A percentile compares a stretch with the other conserved stretches of the same genome.
Evolutionary conservation across 2,888 invertebrate species (phyloP).

Genomic region (Nomada goodeniana): DNA sequence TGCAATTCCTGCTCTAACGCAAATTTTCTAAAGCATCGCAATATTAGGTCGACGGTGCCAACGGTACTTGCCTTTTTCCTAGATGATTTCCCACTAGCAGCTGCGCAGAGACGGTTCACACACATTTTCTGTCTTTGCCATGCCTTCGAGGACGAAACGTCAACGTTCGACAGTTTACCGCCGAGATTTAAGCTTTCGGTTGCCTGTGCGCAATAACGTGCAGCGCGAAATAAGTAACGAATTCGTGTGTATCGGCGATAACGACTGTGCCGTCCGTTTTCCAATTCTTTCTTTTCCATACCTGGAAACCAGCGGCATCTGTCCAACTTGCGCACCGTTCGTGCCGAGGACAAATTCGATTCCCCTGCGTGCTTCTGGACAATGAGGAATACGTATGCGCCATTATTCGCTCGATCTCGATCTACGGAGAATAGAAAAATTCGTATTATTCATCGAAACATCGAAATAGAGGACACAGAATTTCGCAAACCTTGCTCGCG

Average conservation of each 20-base stretch:
- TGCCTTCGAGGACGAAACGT: background rate
- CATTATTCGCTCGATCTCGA: slow-evolving; percentile 86
- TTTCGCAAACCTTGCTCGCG: slow-evolving; percentile 37
- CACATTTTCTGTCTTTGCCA: background rate
- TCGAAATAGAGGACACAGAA: too few species aligned
- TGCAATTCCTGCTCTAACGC: slow-evolving; percentile 23
- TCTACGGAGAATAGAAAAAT: slow-evolving; percentile 80
- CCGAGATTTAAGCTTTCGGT: background rate
- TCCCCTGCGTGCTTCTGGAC: slow-evolving; percentile 81
- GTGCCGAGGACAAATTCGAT: slow-evolving; percentile 74
- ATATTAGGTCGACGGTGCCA: background rate
- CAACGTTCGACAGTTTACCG: background rate
- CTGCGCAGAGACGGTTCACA: background rate
- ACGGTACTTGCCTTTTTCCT: slow-evolving; percentile 32
- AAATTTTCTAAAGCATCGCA: background rate
- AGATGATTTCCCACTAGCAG: background rate
- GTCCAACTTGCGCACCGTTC: slow-evolving; percentile 66
- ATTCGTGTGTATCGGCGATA: slow-evolving; percentile 70
- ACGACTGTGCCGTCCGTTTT: slow-evolving; percentile 61
- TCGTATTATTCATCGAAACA: too few species aligned
- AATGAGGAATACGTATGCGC: slow-evolving; percentile 89
- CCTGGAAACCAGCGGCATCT: slow-evolving; percentile 67
- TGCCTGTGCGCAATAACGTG: background rate
- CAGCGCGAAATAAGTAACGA: too few species aligned
- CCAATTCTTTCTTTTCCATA: slow-evolving; percentile 69